Conservation (phyloP, 37 sponge, comb jelly and placozoan species). For the Agelas oroides region DNA sequence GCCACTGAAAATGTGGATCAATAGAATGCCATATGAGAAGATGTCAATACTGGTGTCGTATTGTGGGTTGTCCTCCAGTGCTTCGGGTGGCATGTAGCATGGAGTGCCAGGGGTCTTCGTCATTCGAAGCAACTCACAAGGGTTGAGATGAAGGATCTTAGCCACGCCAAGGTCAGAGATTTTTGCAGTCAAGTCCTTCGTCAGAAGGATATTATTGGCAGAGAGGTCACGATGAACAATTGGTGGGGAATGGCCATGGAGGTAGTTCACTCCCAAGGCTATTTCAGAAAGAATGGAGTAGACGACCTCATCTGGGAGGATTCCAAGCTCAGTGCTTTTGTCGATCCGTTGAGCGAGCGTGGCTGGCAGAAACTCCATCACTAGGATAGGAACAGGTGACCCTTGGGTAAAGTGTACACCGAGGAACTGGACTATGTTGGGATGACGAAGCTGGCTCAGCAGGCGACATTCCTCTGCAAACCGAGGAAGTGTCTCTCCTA, state of each 20-base stretch:
- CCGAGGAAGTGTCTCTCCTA: not conserved
- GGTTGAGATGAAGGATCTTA: constrained; percentile 24
- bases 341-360: constrained; percentile 16
- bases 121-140: constrained; percentile 1
- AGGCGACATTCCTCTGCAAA: constrained; percentile 31
- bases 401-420: constrained; percentile 26
- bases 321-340: not conserved
- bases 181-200: constrained; percentile 28
- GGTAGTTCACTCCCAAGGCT: constrained; percentile 36
- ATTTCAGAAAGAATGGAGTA: constrained; percentile 46
- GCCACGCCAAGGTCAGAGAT: constrained; percentile 48
- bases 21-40: constrained; percentile 52
- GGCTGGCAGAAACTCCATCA: constrained; percentile 41
- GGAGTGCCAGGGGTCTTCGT: constrained; percentile 34
- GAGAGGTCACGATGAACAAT: constrained; percentile 60
- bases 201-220: constrained; percentile 48
- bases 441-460: constrained; percentile 16
- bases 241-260: constrained; percentile 23
- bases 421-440: constrained; percentile 50
- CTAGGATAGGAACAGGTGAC: constrained; percentile 5
- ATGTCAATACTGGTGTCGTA: constrained; percentile 32
- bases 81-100: constrained; percentile 55
- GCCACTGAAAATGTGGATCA: constrained; percentile 33
- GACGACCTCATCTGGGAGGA: not conserved
- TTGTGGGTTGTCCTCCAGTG: constrained; percentile 11